phyloP scores from a whole-genome alignment of 2,113 vertebrate species.

The Emydura subglobosa region DNA sequence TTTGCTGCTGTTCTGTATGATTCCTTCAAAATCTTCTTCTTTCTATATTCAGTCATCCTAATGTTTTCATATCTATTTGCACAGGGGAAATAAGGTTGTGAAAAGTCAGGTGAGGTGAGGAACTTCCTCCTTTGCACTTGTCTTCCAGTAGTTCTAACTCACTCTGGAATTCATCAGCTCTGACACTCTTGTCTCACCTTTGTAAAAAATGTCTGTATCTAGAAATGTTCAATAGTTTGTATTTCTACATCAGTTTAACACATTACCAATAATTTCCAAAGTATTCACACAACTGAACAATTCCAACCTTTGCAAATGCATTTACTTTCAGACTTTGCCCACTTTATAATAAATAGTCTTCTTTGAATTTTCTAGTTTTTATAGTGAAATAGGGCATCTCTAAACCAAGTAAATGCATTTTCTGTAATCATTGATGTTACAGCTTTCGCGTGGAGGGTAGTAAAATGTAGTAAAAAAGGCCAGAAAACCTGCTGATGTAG shows the following conservation, averaged over 20 bases:
- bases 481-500: not conserved
- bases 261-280: slow-evolving; percentile 30
- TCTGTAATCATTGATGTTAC: slow-evolving; percentile 18
- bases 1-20: too few species aligned
- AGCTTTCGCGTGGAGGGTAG: not conserved
- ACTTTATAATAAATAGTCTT: slow-evolving; percentile 33
- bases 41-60: not conserved
- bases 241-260: too few species aligned
- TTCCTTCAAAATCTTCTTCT: not conserved
- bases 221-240: not conserved
- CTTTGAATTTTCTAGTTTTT: slow-evolving; percentile 52
- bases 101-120: not conserved
- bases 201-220: slow-evolving; percentile 17
- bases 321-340: slow-evolving; percentile 34
- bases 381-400: slow-evolving; percentile 40
- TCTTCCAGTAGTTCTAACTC: not conserved
- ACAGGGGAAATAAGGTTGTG: not conserved
- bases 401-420: slow-evolving; percentile 11
- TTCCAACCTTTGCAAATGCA: slow-evolving; percentile 29
- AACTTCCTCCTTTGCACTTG: not conserved
- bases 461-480: not conserved
- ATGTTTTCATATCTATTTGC: not conserved
- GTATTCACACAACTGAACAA: not conserved
- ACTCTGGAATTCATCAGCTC: not conserved
- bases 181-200: not conserved